Conservation (phyloP, 2,888 invertebrate genomes). For the Scaptomyza polygonia region DNA sequence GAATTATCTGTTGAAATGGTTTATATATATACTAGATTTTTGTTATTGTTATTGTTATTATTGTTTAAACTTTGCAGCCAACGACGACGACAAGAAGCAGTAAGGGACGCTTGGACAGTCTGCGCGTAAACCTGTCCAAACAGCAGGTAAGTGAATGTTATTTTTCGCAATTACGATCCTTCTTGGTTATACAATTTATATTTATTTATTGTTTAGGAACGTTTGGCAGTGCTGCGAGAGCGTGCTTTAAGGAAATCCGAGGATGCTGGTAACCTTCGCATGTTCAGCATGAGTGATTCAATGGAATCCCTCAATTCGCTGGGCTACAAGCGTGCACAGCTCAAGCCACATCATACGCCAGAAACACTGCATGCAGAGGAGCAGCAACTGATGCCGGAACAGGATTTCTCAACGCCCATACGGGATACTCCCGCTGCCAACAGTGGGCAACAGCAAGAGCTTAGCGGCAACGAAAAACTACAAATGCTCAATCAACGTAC, state of each 20-base stretch:
- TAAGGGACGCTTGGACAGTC: constrained; percentile 58
- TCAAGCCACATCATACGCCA: constrained; percentile 25
- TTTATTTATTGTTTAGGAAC: constrained; percentile 47
- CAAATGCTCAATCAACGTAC: constrained; percentile 85
- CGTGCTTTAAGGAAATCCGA: constrained; percentile 55
- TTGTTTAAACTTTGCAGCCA: background rate
- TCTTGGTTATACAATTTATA: background rate
- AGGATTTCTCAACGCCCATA: constrained; percentile 43
- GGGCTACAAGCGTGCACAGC: constrained; percentile 36
- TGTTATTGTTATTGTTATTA: background rate
- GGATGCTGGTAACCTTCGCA: constrained; percentile 22
- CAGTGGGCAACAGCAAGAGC: constrained; percentile 8
- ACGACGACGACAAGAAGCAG: constrained; percentile 24
- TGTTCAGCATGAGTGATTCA: constrained; percentile 54
- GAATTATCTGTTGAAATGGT: constrained; percentile 56
- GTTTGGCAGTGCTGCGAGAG: constrained; percentile 59
- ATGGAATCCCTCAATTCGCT: constrained; percentile 60
- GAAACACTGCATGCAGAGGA: background rate
- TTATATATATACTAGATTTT: constrained; percentile 11
- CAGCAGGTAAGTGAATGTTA: constrained; percentile 53
- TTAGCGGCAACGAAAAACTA: constrained; percentile 85
- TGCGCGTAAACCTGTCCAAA: constrained; percentile 64
- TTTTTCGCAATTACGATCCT: background rate
- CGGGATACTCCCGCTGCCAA: constrained; percentile 8
- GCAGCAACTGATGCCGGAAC: constrained; percentile 1